Conservation (phyloP, 2,797 vertebrate species). For the Choloepus didactylus region DNA sequence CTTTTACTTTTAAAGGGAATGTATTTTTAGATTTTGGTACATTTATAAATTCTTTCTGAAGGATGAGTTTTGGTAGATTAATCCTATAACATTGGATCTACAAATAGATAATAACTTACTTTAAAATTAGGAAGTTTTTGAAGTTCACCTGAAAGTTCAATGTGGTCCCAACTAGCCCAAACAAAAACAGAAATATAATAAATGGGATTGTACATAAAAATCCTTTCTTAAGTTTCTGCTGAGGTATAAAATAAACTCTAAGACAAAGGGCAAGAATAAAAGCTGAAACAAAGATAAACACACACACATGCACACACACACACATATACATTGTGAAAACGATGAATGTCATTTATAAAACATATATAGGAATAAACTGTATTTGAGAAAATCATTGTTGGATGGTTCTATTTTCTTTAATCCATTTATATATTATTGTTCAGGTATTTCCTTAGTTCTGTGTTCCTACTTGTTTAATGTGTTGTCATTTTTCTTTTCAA, state of each 20-base stretch:
- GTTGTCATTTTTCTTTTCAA: not conserved
- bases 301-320: no score
- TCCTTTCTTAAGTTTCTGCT: not conserved
- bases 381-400: no score
- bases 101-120: not conserved
- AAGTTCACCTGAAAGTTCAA: not conserved
- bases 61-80: not conserved
- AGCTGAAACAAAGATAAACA: not conserved
- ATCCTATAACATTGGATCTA: not conserved
- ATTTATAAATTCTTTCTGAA: constrained; percentile 8
- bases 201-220: not conserved
- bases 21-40: not conserved
- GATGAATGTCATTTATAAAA: no score
- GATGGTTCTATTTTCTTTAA: not conserved
- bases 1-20: not conserved
- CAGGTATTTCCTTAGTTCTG: not conserved
- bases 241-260: constrained; percentile 8
- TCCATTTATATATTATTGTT: not conserved
- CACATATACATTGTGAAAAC: no score
- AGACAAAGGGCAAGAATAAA: not conserved
- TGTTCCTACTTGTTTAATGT: not conserved
- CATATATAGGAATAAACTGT: no score
- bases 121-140: not conserved
- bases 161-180: not conserved
- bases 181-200: not conserved